A percentile compares a stretch with the other conserved stretches of the same genome.
Evolutionary conservation across 2,797 vertebrate genomes (phyloP).

Genomic region (Rhinophrynus dorsalis): DNA sequence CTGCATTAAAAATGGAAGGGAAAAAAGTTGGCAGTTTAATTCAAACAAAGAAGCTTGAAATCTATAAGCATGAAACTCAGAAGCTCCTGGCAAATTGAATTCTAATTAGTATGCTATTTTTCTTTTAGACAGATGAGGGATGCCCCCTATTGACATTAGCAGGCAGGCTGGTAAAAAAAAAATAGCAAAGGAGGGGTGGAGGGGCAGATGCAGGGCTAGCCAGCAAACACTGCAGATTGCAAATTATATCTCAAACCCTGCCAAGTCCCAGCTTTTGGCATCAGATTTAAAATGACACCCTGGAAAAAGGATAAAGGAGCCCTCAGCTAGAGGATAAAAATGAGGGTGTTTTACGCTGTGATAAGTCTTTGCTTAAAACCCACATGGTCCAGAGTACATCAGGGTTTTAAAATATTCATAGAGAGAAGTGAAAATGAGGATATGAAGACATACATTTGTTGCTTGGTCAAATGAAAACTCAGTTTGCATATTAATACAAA

Average conservation of each 20-base stretch:
- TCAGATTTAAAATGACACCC: conserved; percentile 83
- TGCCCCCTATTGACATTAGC: conserved; percentile 98
- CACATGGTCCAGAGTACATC: conserved; percentile 81
- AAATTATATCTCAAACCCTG: conserved; percentile 90
- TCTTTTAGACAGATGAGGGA: conserved; percentile 98
- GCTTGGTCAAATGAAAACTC: conserved; percentile 80
- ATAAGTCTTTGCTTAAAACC: conserved; percentile 81
- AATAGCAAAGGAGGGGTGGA: conserved; percentile 47
- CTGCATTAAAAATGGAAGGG: conserved; percentile 53
- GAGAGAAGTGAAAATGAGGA: conserved; percentile 81
- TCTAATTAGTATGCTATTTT: conserved; percentile 95
- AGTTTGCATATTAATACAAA: conserved; percentile 85
- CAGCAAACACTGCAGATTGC: conserved; percentile 83
- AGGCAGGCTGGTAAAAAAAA: conserved; percentile 81
- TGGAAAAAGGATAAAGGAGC: conserved; percentile 77
- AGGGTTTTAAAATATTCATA: conserved; percentile 94
- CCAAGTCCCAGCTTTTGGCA: conserved; percentile 83
- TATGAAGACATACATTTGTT: conserved; percentile 81
- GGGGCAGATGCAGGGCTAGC: conserved; percentile 72
- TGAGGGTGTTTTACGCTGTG: conserved; percentile 74
- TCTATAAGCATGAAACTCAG: conserved; percentile 75
- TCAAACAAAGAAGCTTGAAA: conserved; percentile 84
- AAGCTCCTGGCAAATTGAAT: conserved; percentile 80
- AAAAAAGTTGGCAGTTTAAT: conserved; percentile 79
- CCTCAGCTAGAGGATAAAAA: conserved; percentile 82